Conservation (phyloP, 2,888 invertebrate genomes). For the Seira musarum region DNA sequence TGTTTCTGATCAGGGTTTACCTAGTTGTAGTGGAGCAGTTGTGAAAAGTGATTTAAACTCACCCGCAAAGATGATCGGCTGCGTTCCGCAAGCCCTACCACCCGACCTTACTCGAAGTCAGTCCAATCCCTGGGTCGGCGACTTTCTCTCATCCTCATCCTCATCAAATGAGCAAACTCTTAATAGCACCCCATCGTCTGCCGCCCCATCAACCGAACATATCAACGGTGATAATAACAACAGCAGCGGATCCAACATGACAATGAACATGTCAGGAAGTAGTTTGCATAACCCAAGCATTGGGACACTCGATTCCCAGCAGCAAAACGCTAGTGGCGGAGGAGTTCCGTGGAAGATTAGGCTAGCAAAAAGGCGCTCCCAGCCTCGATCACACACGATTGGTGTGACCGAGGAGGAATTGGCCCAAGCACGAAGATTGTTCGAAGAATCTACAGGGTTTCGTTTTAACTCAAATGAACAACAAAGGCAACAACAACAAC, state of each 20-base stretch:
- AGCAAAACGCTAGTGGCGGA: slow-evolving; percentile 9
- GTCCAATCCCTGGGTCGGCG: slow-evolving; percentile 50
- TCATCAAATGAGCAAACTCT: slow-evolving; percentile 26
- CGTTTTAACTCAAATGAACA: slow-evolving; percentile 34
- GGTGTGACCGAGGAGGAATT: slow-evolving; percentile 88
- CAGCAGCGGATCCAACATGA: not conserved
- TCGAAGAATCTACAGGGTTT: slow-evolving; percentile 76
- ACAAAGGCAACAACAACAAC: slow-evolving; percentile 6
- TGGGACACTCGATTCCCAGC: not conserved
- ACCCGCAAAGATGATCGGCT: slow-evolving; percentile 36
- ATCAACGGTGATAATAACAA: not conserved
- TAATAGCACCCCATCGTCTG: slow-evolving; percentile 2
- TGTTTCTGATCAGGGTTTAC: too few relatives aligned
- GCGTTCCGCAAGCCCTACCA: slow-evolving; percentile 28
- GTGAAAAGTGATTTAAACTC: not conserved
- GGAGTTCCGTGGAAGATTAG: slow-evolving; percentile 70
- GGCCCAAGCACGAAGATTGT: slow-evolving; percentile 83
- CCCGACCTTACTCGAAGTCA: slow-evolving; percentile 43
- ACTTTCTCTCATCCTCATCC: slow-evolving; percentile 21
- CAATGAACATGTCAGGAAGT: not conserved
- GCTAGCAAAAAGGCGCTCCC: slow-evolving; percentile 71
- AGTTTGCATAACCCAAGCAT: not conserved
- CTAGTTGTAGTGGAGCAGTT: not conserved
- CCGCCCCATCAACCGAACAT: slow-evolving; percentile 25
- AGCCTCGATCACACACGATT: slow-evolving; percentile 82